phyloP scores from a whole-genome alignment of 2,888 invertebrate species.

The Clusia tigrina region DNA sequence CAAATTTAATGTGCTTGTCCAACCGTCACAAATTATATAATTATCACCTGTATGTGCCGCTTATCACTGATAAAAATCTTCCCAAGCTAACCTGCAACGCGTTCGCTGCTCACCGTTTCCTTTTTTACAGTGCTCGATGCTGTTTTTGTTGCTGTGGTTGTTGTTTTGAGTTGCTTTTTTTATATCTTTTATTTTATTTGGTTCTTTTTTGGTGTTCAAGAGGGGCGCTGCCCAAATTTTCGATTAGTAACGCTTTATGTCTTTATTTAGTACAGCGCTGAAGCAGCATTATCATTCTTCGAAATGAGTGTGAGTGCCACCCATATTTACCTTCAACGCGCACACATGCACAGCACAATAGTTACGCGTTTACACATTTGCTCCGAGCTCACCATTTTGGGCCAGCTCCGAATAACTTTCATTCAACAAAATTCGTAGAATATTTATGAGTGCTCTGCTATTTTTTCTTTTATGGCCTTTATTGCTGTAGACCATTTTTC shows the following conservation, averaged over 20 bases:
- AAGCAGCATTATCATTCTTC: conserved; percentile 22
- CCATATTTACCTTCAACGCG: conserved; percentile 16
- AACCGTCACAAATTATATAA: conserved; percentile 61
- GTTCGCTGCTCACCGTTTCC: conserved; percentile 9
- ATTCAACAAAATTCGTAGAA: conserved; percentile 41
- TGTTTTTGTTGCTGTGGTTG: no score
- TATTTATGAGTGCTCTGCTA: neutral
- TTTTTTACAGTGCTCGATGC: neutral
- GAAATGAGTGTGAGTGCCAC: conserved; percentile 26
- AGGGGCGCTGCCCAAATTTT: conserved; percentile 52
- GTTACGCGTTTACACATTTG: no score
- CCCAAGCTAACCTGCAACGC: conserved; percentile 32
- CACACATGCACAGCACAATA: neutral
- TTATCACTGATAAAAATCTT: conserved; percentile 55
- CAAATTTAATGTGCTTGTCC: conserved; percentile 47
- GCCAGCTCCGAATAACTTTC: conserved; percentile 42
- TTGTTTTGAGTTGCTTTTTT: no score
- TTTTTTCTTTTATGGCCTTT: neutral
- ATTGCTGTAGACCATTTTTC: neutral
- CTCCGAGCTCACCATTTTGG: neutral
- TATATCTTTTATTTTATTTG: no score
- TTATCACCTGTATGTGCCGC: conserved; percentile 59
- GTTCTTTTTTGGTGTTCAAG: conserved; percentile 27
- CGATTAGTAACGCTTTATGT: conserved; percentile 60
- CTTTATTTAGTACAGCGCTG: conserved; percentile 46